Evolutionary conservation across 2,113 vertebrate species (phyloP), one percentile per base, ranked within the genome.

Genomic region (Myotis lucifugus): DNA sequence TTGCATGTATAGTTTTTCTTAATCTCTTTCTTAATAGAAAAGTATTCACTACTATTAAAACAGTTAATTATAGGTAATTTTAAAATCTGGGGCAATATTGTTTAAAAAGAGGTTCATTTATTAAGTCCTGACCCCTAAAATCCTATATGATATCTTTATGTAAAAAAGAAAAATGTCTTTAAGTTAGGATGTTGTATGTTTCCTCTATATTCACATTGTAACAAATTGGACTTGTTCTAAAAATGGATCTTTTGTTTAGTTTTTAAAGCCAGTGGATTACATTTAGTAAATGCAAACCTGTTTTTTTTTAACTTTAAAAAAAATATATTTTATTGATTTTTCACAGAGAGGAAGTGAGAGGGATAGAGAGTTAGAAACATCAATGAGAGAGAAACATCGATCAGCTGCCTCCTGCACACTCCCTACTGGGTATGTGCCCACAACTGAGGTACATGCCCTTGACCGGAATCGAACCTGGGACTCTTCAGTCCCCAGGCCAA

Each of bases 31-130:
- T 66, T 81, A 15, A 48, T 59, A 59, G 23, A 79, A 32, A 67
- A 93, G 19, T 72, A 34, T 67, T 76, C 18, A 54, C 8, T 85
- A 72, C 93, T 91, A 81, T 74, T 82, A 74, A 92, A 79, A 32
- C 6, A 13, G n/a, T 88, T 85, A 42, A 19, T 83, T 79, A 23
- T 56, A 77, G 12, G 23, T 50, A 56, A 54, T 56, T 61, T 85
- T 67, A 52, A 32, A 73, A 10, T 77, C 12, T 67, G 8, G 59
- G 69, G 50, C 7, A 50, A 8, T 84, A 34, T 83, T 37, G 37
- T 37, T 37, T 42, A 23, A 64, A 90, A 69, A 77, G 37, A 37
- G 37, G 74, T 46, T 54, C 2, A 52, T 40, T 90, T 73, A 85
- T 91, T 90, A 91, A 88, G 12, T 67, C 52, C 54, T 54, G 29